Percentiles rank a stretch among this genome's conserved stretches.
Conservation (phyloP, 2,888 invertebrate species). For the Thecophora atra region DNA sequence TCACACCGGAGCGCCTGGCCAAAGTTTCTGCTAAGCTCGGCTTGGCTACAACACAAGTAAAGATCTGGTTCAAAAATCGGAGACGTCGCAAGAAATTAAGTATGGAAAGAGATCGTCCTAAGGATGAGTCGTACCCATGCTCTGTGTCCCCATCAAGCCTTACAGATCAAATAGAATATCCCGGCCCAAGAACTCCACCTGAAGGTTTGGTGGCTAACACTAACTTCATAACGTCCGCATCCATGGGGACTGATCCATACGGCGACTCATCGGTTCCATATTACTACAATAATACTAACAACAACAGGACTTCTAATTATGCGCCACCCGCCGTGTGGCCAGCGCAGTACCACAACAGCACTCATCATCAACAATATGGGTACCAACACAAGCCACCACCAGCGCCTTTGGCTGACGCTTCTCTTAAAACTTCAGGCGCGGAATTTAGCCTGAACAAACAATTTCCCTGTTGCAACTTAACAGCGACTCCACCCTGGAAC, state of each 20-base stretch:
- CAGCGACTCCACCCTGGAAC: constrained; percentile 1
- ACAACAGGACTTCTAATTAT: constrained; percentile 29
- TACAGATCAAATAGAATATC: not conserved
- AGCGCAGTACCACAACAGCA: constrained; percentile 41
- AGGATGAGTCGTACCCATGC: not conserved
- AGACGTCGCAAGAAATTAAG: constrained; percentile 55
- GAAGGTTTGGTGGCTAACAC: constrained; percentile 40
- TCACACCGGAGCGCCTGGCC: constrained; percentile 52
- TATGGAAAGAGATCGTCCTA: constrained; percentile 8
- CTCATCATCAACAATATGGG: constrained; percentile 36
- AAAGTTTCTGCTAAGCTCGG: constrained; percentile 54
- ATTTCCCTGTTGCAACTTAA: constrained; percentile 48
- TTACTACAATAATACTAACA: constrained; percentile 49
- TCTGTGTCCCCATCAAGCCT: not conserved
- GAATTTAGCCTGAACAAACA: constrained; percentile 50
- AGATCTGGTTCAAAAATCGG: constrained; percentile 60
- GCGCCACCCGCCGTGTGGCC: constrained; percentile 35
- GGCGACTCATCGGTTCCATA: constrained; percentile 50
- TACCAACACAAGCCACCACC: constrained; percentile 35
- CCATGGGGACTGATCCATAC: constrained; percentile 46
- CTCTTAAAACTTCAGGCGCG: constrained; percentile 34
- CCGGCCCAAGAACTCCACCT: not conserved
- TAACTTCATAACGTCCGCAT: constrained; percentile 46
- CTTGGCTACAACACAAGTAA: constrained; percentile 55
- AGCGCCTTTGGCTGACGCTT: not conserved